Base-by-base conservation (phyloP, 2,797 vertebrate genomes). In the Acipenser transmontanus region DNA sequence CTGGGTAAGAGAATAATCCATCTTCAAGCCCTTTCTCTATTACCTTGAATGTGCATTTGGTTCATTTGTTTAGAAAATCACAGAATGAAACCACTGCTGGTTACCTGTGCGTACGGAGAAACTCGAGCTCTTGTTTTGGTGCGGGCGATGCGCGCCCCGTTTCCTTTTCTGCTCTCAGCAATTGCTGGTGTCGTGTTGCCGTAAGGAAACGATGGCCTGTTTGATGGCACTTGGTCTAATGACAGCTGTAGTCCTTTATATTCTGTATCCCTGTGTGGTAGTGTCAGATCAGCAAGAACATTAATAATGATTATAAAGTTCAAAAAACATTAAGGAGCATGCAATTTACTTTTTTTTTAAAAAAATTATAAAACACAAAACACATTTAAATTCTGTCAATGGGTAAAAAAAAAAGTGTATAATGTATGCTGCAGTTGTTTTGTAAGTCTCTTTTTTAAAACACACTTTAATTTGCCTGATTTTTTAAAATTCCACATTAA, bases 161-260 rank as follows among this genome's bases (percentile, higher is more conserved):
- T 84, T 66, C 85, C 86, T 70, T 94, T 93, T 73, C 93, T 91
- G 78, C 56, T 91, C 69, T 98, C 95, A 1, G 81, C 75, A 72
- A 92, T 83, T 62, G 88, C 82, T 70, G 89, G 88, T 70, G 88
- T 74, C 9, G 87, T 84, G 76, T 87, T 92, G 81, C 83, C 80
- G 54, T 92, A 96, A 72, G 92, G 84, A 74, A 95, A 94, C 1
- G 90, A 78, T 17, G 91, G 85, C 83, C 97, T 98, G 75, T 89
- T 89, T 74, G 91, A 89, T 7, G 91, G 87, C 78, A 93, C 88
- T 84, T 99, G 97, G 85, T 98, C 97, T 82, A 99, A 78, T 12
- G 97, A 98, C 64, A 99, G 91, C 81, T 98, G 97, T 6, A 99
- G 87, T 66, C 95, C 96, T 88, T 98, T 98, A 74, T 97, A 98